These are phyloP conservation scores for Vidua chalybeata DNA, from an alignment of 2,113 vertebrate genomes.

Conservation along the genomic window DNA sequence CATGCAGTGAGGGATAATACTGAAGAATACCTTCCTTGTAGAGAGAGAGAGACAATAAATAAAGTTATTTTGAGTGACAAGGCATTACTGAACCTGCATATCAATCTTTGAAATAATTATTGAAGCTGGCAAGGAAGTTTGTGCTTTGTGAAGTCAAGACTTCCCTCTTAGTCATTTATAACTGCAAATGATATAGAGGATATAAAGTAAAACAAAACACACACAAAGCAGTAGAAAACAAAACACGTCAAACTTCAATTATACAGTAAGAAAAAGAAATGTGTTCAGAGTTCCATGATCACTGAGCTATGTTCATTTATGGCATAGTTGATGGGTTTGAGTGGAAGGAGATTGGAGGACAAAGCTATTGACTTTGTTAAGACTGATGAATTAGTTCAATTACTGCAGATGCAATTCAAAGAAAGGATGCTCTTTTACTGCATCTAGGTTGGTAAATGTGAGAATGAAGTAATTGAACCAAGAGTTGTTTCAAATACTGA, in stretches of 20 bases:
- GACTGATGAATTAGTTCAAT: constrained; percentile 1
- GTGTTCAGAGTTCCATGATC: neutral
- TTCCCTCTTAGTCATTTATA: neutral
- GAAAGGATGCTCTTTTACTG: neutral
- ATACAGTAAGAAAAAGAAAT: neutral
- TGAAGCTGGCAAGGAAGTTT: neutral
- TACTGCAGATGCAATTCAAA: neutral
- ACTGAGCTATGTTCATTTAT: neutral
- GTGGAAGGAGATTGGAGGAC: neutral
- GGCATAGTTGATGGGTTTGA: neutral
- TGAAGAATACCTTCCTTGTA: neutral
- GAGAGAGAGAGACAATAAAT: neutral
- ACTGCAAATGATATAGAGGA: neutral
- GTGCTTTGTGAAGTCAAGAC: neutral
- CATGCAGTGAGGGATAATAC: neutral
- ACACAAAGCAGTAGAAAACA: neutral
- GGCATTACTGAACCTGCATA: neutral
- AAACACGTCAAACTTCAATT: neutral
- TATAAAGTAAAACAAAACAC: neutral
- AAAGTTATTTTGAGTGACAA: neutral
- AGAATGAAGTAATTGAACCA: neutral
- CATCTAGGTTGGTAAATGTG: neutral
- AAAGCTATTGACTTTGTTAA: constrained; percentile 8
- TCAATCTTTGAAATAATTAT: neutral
- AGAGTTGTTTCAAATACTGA: neutral